Percentiles rank a stretch among this genome's conserved stretches.
Evolutionary conservation across 2,888 invertebrate species (phyloP).

Genomic region (Sminthurinus aureus): DNA sequence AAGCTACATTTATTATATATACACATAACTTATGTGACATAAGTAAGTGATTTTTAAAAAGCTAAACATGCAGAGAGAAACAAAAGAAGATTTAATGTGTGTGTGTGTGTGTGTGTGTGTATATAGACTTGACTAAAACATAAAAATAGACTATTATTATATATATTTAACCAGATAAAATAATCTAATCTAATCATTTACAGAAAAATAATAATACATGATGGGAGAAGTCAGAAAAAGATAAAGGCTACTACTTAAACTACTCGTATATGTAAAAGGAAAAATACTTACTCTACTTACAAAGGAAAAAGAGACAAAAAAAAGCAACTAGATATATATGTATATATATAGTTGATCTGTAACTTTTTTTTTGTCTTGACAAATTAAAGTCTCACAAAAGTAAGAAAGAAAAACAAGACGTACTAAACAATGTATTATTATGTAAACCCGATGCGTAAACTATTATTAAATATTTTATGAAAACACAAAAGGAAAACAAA

Average conservation of each 20-base stretch:
- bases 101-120: constrained; percentile 10
- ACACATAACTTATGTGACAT: too few relatives aligned
- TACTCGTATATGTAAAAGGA: background rate
- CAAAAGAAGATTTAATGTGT: constrained; percentile 14
- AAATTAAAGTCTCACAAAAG: background rate
- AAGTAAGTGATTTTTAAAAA: constrained; percentile 9
- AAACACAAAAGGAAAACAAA: background rate
- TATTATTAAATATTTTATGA: constrained; percentile 3
- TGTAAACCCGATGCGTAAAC: background rate
- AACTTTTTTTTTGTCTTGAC: constrained; percentile 35
- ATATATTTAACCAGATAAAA: background rate
- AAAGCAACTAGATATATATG: constrained; percentile 7
- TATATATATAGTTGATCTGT: constrained; percentile 30
- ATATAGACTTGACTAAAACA: background rate
- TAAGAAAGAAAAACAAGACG: background rate
- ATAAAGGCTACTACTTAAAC: background rate
- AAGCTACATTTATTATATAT: background rate
- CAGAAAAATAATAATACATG: too few relatives aligned
- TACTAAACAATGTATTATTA: background rate
- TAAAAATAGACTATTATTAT: background rate
- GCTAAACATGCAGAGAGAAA: background rate
- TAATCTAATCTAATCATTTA: background rate
- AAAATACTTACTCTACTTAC: background rate
- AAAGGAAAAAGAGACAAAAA: background rate
- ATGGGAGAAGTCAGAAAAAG: background rate